Conservation (phyloP, 2,888 invertebrate genomes). For the Gnatocerus cornutus region DNA sequence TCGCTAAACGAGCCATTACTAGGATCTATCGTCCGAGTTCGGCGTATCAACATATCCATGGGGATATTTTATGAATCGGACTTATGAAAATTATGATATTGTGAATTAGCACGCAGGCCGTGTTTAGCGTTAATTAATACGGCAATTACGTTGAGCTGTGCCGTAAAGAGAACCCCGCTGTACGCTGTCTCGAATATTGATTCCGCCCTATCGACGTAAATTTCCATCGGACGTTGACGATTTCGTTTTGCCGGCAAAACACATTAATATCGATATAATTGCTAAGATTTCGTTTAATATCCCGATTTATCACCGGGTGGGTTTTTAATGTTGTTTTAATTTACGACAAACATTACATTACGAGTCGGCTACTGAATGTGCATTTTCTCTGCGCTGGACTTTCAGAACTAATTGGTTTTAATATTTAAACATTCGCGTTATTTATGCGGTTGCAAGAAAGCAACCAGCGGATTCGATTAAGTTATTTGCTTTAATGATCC, state of each 20-base stretch:
- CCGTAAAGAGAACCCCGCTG: slow-evolving; percentile 59
- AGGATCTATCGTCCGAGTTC: slow-evolving; percentile 37
- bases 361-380: slow-evolving; percentile 17
- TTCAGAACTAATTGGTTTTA: slow-evolving; percentile 28
- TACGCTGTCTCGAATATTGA: slow-evolving; percentile 56
- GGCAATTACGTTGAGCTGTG: slow-evolving; percentile 61
- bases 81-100: slow-evolving; percentile 64
- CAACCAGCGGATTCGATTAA: slow-evolving; percentile 42
- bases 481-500: slow-evolving; percentile 44
- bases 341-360: slow-evolving; percentile 20
- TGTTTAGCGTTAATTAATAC: slow-evolving; percentile 65
- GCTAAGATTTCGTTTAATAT: slow-evolving; percentile 34
- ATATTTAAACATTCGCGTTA: slow-evolving; percentile 31
- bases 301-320: slow-evolving; percentile 32
- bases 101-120: slow-evolving; percentile 65
- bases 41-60: slow-evolving; percentile 41
- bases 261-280: slow-evolving; percentile 23
- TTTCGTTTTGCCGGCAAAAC: slow-evolving; percentile 28
- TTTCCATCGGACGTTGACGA: slow-evolving; percentile 42
- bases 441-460: slow-evolving; percentile 32
- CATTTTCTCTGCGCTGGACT: slow-evolving; percentile 21
- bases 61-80: slow-evolving; percentile 49
- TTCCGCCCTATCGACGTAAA: slow-evolving; percentile 52
- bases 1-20: slow-evolving; percentile 38
- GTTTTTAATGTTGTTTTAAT: slow-evolving; percentile 18